Base-by-base conservation (phyloP, 1,140 invertebrate genomes). In the Lordiphosa collinella region DNA sequence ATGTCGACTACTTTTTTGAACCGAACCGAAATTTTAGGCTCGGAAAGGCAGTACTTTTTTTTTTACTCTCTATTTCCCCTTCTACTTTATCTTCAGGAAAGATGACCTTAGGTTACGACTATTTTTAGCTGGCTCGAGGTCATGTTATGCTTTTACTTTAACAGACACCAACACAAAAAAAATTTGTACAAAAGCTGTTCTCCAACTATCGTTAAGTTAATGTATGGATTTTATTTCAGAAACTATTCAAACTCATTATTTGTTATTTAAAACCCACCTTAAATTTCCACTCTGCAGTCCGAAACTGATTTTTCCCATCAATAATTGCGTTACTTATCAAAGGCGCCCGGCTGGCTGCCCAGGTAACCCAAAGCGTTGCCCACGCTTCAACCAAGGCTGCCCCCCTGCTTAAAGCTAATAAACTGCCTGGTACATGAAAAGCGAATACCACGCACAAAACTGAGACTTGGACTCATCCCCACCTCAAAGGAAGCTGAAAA, bases 381-480 rank as follows among this genome's bases (percentile, higher is more conserved):
- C 38, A 38, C 35, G 22, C 38, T 25, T 18, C 16, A 14, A 10
- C 51, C 52, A 57, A 40, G 22, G 29, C 25, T 60, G 13, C 43
- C 43, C n/a, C 46, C 31, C 52, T 56, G 57, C 65, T 73, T 60
- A 70, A 73, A 80, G 75, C 75, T 80, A 71, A 80, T 80, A 80
- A 80, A 80, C 75, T 80, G 56, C 36, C 58, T 56, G 56, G 35
- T 58, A 79, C 75, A 74, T 80, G 65, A 80, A n/a, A 80, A 80
- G 69, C 47, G 68, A 80, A 82, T 80, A 71, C 71, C 54, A 55
- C 31, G 69, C 48, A 54, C 41, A 44, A 16, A 43, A n/a, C 44
- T 9, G 6, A 13, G 22, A 9, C 41, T 47, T 35, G 50, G 44
- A 53, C 65, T 58, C 54, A 73, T 61, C 56, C 47, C 52, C 52